Evolutionary conservation across 2,113 vertebrate genomes (phyloP), one percentile per base, ranked within the genome.

Genomic region (Lanius ludovicianus): DNA sequence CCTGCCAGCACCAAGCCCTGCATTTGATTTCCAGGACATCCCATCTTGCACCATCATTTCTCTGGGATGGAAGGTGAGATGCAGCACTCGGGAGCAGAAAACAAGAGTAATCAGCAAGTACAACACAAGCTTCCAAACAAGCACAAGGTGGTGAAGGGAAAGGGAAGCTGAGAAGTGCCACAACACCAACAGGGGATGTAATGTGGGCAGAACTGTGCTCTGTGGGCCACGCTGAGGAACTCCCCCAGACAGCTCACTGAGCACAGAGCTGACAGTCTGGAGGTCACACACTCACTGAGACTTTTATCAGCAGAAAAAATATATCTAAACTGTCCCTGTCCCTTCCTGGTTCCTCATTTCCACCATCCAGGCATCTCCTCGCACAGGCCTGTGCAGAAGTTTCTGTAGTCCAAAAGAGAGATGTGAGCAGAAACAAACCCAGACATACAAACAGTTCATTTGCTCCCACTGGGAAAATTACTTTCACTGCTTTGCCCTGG

Each of bases 111-210:
- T 19, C 24, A 27, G 59, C 15, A 30, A 60, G 41, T 50, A 70
- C 69, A n/a, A 73, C 50, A 28, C n/a, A 41, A 89, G 53, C n/a
- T 65, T 74, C 28, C 31, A 57, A 87, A 35, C 7, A 41, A 68
- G 46, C 9, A 53, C 21, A n/a, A 25, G 15, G 5, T 25, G 35
- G n/a, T 28, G 33, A 20, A 68, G 41, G 16, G 22, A 24, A 89
- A 35, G 15, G 14, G 77, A 77, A 93, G n/a, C 44, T 25, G 37
- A 47, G 67, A 37, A 87, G 60, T 1, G 27, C 19, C 44, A 44
- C 30, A 62, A 0, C 35, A 23, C 2, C 0, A 64, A 46, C 6
- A 7, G 7, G 2, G 16, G 60, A 13, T 39, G 16, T 31, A 31
- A 50, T 11, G 6, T 5, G 14, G 30, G 50, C 41, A 44, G 69